Evolutionary conservation across 2,113 vertebrate species (phyloP).

Genomic region (Perca schrenkii): DNA sequence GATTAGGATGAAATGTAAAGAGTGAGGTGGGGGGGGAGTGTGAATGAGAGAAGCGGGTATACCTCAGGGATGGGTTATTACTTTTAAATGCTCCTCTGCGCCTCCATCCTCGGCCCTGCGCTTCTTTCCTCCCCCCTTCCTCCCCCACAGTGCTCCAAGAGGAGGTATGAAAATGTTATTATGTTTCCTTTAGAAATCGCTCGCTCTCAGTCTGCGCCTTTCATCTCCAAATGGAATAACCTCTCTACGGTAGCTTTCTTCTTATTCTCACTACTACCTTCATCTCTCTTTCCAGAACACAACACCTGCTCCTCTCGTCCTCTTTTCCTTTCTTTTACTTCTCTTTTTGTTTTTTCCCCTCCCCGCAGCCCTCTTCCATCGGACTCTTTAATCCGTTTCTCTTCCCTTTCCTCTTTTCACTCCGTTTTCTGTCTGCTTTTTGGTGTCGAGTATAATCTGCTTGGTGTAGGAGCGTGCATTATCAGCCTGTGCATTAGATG

Average conservation of each 20-base stretch:
- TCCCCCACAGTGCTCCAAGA: constrained; percentile 66
- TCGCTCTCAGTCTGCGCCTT: constrained; percentile 70
- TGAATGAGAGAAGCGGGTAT: constrained; percentile 44
- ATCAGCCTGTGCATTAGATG: constrained; percentile 31
- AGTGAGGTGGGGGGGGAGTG: constrained; percentile 1
- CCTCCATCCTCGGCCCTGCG: constrained; percentile 25
- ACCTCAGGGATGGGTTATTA: constrained; percentile 80
- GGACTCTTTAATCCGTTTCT: constrained; percentile 47
- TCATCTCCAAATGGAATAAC: constrained; percentile 81
- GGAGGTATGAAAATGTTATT: constrained; percentile 83
- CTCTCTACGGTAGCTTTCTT: constrained; percentile 61
- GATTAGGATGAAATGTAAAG: constrained; percentile 72
- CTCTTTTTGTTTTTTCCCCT: background rate
- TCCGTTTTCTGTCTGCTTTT: background rate
- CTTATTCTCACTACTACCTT: constrained; percentile 41
- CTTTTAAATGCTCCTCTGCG: constrained; percentile 76
- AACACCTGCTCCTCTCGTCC: constrained; percentile 54
- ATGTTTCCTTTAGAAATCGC: constrained; percentile 81
- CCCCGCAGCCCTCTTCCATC: constrained; percentile 35
- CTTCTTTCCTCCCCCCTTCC: background rate
- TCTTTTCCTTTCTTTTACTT: background rate
- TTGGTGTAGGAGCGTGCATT: constrained; percentile 24
- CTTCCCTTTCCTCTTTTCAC: background rate
- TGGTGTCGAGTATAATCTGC: constrained; percentile 21
- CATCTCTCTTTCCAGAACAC: constrained; percentile 45